Base-by-base conservation (phyloP, 2,113 vertebrate genomes). In the Chaetorhynchus papuensis region DNA sequence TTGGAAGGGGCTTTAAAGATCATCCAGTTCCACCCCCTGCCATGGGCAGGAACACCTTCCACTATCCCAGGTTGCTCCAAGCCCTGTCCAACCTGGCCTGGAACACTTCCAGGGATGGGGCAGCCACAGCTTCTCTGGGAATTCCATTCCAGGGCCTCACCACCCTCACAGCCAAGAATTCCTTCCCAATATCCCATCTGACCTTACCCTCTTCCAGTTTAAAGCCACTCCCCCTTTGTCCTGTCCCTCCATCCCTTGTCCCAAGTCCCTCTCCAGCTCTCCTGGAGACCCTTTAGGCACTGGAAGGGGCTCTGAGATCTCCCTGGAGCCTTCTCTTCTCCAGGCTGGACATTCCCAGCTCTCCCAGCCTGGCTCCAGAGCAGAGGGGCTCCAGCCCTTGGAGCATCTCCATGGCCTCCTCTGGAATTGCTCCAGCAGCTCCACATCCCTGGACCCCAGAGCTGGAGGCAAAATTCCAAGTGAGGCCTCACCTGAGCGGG, bases 81-180 rank as follows among this genome's bases (percentile, higher is more conserved):
- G n/a, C n/a, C n/a, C n/a, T n/a, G n/a, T n/a, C n/a, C n/a, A 78
- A 1, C 4, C 27, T 42, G 17, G 3, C 1, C 27, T 13, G 0
- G 31, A 4, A 63, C 15, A 15, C n/a, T n/a, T 42, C 28, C 30
- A 42, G 59, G 37, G 22, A 42, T n/a, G 4, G 2, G 10, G 5
- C 9, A 47, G 14, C 13, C 2, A 26, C 64, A n/a, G 33, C 10
- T 37, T 27, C 45, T 19, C 42, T 47, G n/a, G 30, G n/a, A 37
- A 68, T 35, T 19, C 28, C 3, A 16, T 1, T 0, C 7, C 52
- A 61, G 24, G 0, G 0, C 1, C 1, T 53, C 13, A 10, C 6
- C 15, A 45, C 3, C 6, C 1, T 60, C 44, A 1, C 14, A 60
- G 7, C 0, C 0, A 39, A 16, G 8, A 60, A 3, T 53, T 78